A percentile compares a stretch with the other conserved stretches of the same genome.
phyloP scores from a whole-genome alignment of 2,113 vertebrate genomes.

The Anas platyrhynchos region DNA sequence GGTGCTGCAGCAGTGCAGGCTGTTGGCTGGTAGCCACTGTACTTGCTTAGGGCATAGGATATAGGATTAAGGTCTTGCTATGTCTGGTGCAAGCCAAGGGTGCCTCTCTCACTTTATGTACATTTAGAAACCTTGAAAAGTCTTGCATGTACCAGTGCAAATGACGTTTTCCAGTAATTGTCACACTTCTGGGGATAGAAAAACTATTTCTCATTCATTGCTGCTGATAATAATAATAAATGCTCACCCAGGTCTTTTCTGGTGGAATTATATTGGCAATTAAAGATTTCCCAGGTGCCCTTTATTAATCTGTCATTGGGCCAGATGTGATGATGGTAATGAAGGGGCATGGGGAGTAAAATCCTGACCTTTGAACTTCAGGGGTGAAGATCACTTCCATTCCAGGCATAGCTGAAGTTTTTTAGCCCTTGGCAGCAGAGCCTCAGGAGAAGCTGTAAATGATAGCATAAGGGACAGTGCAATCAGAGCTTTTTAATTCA shows the following conservation, averaged over 20 bases:
- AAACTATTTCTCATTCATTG: neutral
- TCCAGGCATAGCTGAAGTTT: neutral
- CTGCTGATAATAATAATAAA: neutral
- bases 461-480: rapidly evolving
- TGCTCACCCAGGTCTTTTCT: neutral
- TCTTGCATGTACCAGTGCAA: neutral
- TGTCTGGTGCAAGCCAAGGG: neutral
- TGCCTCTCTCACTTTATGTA: neutral
- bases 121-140: neutral
- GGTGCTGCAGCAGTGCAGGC: neutral
- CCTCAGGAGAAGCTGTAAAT: neutral
- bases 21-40: neutral
- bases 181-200: neutral
- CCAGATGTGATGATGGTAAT: neutral
- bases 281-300: neutral
- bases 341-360: neutral
- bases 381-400: neutral
- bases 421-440: neutral
- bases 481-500: neutral
- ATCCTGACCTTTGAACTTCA: neutral
- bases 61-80: rapidly evolving
- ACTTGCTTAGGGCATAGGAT: neutral
- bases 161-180: neutral
- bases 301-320: neutral
- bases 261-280: neutral